Evolutionary conservation across 2,797 vertebrate genomes (phyloP), one percentile per base, ranked within the genome.

Genomic region (Sylvia borin): DNA sequence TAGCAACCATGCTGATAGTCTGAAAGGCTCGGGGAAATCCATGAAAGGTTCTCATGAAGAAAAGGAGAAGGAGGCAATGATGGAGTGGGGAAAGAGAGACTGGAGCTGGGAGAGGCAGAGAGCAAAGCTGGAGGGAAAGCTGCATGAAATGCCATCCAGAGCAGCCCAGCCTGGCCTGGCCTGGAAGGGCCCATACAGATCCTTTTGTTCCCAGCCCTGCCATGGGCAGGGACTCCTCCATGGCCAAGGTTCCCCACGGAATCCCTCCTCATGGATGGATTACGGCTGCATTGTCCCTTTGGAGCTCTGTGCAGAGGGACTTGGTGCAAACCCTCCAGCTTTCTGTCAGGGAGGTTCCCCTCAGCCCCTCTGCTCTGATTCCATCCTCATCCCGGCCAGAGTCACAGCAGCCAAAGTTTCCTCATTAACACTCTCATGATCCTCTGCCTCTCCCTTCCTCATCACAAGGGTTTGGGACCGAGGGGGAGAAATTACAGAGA

Each of bases 171-270:
- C 2, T 0, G 17, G 54, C 10, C 48, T 19, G 79, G 22, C n/a
- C 9, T 16, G 32, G 32, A 7, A 24, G 24, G 72, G 24, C 47
- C 10, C 29, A 5, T 1, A 11, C 9, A 25, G 16, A n/a, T 31
- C 3, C 2, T 8, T 16, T 7, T 5, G 9, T 13, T 27, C 32
- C 22, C 40, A 19, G 1, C 4, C 22, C n/a, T 54, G 20, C 31
- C 20, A 1, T 1, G 53, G 70, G 32, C 61, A 67, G 71, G 53
- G 45, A 45, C 13, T 9, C 3, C 1, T 14, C 42, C 29, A 0
- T 2, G 24, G 29, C 80, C 53, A 7, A 1, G 45, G 16, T 11
- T 14, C 42, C 10, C 1, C 0, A 11, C 0, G 1, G 11, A 2
- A 5, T 9, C 24, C 60, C 16, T 26, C 14, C 47, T 4, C 36